phyloP scores from a whole-genome alignment of 2,113 vertebrate genomes.

The Butorides virescens region DNA sequence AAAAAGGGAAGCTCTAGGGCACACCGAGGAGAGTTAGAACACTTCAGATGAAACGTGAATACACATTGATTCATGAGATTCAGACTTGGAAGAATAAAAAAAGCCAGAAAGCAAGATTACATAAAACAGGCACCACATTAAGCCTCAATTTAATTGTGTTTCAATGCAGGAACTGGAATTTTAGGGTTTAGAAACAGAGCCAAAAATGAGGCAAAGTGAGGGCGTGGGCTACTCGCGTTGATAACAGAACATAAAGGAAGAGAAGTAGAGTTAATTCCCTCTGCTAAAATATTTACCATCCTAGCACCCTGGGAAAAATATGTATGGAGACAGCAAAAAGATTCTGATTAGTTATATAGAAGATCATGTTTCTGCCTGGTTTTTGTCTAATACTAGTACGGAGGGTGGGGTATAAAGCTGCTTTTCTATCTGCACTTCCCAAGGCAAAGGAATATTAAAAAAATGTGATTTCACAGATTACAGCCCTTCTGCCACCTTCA shows the following conservation, averaged over 20 bases:
- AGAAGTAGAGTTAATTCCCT: slow-evolving; percentile 52
- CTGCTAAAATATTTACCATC: slow-evolving; percentile 65
- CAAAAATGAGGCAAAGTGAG: slow-evolving; percentile 67
- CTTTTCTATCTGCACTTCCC: slow-evolving; percentile 13
- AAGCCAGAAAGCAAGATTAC: slow-evolving; percentile 57
- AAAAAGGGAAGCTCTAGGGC: slow-evolving; percentile 53
- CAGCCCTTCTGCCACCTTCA: background rate
- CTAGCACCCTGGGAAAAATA: slow-evolving; percentile 61
- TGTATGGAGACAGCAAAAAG: slow-evolving; percentile 38
- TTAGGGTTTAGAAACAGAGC: slow-evolving; percentile 62
- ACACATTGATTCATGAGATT: slow-evolving; percentile 62
- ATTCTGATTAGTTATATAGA: slow-evolving; percentile 33
- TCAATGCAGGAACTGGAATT: slow-evolving; percentile 66
- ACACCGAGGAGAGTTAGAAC: slow-evolving; percentile 33
- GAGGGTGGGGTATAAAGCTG: background rate
- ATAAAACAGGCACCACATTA: slow-evolving; percentile 67
- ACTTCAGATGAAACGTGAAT: slow-evolving; percentile 50
- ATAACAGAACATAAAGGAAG: slow-evolving; percentile 55
- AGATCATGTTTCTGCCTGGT: slow-evolving; percentile 25
- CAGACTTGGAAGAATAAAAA: slow-evolving; percentile 59
- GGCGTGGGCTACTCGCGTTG: slow-evolving; percentile 34
- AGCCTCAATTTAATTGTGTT: slow-evolving; percentile 61
- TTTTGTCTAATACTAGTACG: background rate
- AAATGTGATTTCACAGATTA: background rate
- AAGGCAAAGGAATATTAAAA: background rate